These are phyloP conservation scores for Pterocles burchelli DNA, from an alignment of 2,113 vertebrate genomes.

Conservation along the genomic window DNA sequence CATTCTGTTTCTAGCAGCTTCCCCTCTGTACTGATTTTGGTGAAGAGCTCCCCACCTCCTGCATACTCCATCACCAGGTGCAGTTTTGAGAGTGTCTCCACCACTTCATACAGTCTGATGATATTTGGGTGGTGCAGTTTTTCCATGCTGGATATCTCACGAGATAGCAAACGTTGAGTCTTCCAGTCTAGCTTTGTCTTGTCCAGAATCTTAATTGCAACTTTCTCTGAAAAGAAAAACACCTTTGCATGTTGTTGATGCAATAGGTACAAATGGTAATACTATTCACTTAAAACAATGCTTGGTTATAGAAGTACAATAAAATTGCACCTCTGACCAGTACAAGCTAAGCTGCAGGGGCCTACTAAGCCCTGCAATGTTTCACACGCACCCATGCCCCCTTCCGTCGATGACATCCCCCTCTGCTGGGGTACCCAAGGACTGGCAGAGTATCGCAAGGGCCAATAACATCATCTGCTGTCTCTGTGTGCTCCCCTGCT, in stretches of 20 bases:
- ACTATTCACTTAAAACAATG: not conserved
- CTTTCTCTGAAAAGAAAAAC: conserved; percentile 85
- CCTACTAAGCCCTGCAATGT: not conserved
- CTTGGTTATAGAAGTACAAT: not conserved
- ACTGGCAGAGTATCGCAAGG: not conserved
- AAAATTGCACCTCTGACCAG: conserved; percentile 48
- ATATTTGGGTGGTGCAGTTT: conserved; percentile 95
- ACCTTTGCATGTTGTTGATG: not conserved
- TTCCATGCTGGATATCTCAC: conserved; percentile 98
- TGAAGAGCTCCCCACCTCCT: conserved; percentile 93
- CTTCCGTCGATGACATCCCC: fast-evolving
- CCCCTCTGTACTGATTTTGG: conserved; percentile 91
- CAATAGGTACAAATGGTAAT: not conserved
- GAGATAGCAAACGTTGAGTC: conserved; percentile 90
- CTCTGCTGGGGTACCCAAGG: not conserved
- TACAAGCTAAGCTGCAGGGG: not conserved
- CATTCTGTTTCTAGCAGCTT: conserved; percentile 88
- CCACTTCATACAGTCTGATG: conserved; percentile 97
- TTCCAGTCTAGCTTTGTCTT: conserved; percentile 96
- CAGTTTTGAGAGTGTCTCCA: conserved; percentile 92
- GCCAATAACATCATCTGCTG: not conserved
- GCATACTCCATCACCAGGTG: conserved; percentile 97
- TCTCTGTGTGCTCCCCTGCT: not conserved
- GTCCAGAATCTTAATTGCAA: conserved; percentile 98
- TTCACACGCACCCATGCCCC: not conserved